Conservation (phyloP, 35 echinoderm and acorn worm genomes). For the Ophiothrix spiculata region DNA sequence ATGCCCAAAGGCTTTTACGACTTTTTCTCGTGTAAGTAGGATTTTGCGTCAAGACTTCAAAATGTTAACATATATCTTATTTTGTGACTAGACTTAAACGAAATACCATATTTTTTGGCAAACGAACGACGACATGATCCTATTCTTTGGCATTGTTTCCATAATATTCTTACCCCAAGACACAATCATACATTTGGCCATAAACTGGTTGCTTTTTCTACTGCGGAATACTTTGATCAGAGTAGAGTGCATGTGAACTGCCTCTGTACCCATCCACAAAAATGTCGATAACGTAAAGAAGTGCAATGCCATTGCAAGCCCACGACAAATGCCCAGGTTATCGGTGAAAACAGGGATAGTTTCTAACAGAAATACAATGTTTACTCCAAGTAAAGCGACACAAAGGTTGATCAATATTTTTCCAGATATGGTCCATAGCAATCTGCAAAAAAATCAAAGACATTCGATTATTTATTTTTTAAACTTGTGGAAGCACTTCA, state of each 20-base stretch:
- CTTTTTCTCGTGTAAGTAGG: too few relatives aligned
- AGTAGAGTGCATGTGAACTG: conserved; percentile 76
- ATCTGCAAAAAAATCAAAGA: conserved; percentile 33
- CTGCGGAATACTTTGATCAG: conserved; percentile 81
- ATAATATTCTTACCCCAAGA: conserved; percentile 81
- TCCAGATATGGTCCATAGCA: conserved; percentile 55
- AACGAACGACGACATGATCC: too few relatives aligned
- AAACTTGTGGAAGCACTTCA: neutral
- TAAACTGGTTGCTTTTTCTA: conserved; percentile 51
- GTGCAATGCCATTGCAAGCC: conserved; percentile 69
- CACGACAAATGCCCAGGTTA: conserved; percentile 31
- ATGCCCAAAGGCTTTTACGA: too few relatives aligned
- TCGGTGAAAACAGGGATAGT: conserved; percentile 39
- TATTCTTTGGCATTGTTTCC: too few relatives aligned
- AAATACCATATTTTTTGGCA: too few relatives aligned
- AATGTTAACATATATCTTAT: too few relatives aligned
- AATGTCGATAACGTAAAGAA: conserved; percentile 82
- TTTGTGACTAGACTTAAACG: too few relatives aligned
- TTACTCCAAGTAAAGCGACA: conserved; percentile 53
- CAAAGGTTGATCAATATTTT: conserved; percentile 80
- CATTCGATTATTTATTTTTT: neutral
- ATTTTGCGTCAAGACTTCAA: too few relatives aligned
- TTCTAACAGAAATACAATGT: conserved; percentile 73
- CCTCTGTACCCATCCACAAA: conserved; percentile 89
- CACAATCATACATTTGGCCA: conserved; percentile 62